Evolutionary conservation across 2,113 vertebrate genomes (phyloP).

Genomic region (Caranx ignobilis): DNA sequence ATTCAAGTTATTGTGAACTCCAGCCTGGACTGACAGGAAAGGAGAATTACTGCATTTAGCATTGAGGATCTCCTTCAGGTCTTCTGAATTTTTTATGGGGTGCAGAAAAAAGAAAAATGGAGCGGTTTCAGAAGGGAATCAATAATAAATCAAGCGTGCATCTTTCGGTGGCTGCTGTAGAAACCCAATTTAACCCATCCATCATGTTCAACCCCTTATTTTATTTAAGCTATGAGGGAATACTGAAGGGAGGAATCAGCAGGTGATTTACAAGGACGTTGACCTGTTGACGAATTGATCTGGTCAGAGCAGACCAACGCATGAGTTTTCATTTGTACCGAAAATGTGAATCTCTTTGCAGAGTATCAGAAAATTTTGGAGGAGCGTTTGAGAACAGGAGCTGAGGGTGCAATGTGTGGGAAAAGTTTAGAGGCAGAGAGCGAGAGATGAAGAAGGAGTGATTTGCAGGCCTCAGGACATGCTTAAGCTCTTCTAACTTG

Average conservation of each 20-base stretch:
- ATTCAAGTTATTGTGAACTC: constrained; percentile 49
- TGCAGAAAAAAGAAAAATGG: constrained; percentile 54
- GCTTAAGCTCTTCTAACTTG: constrained; percentile 3
- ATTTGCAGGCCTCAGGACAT: not conserved
- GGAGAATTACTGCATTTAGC: constrained; percentile 54
- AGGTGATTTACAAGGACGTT: constrained; percentile 7
- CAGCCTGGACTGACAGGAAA: constrained; percentile 11
- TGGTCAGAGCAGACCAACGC: not conserved
- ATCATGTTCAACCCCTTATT: constrained; percentile 38
- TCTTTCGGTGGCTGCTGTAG: constrained; percentile 47
- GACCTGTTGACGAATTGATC: not conserved
- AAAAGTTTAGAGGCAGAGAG: constrained; percentile 1
- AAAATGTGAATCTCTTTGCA: not conserved
- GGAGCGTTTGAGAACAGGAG: not conserved
- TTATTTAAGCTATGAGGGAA: constrained; percentile 31
- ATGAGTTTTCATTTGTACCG: not conserved
- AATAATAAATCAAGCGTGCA: constrained; percentile 75
- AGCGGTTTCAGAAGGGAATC: constrained; percentile 56
- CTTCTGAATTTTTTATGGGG: constrained; percentile 69
- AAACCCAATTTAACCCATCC: constrained; percentile 53
- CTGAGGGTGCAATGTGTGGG: not conserved
- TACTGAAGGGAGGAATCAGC: constrained; percentile 5
- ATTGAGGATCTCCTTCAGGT: constrained; percentile 61
- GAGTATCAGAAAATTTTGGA: not conserved
- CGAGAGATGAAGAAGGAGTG: not conserved